phyloP scores from a whole-genome alignment of 2,797 vertebrate species.

The Holocentrus rufus region DNA sequence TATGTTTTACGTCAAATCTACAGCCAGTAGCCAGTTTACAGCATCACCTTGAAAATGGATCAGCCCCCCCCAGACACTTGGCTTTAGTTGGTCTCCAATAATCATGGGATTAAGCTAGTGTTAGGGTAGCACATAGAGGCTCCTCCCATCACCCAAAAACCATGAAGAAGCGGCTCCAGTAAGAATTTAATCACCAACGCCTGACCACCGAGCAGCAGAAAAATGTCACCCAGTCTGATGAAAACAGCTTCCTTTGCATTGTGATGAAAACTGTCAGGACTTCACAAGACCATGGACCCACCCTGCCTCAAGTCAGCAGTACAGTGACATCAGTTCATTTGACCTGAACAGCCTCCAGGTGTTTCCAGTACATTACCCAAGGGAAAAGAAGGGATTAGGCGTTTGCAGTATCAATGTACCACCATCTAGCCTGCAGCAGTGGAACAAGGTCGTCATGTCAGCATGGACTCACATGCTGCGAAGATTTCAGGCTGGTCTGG shows the following conservation, averaged over 20 bases:
- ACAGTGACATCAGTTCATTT: not conserved
- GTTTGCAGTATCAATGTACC: not conserved
- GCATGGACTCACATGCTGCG: not conserved
- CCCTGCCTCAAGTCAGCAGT: not conserved
- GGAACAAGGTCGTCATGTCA: not conserved
- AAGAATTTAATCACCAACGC: not conserved
- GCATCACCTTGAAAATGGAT: not conserved
- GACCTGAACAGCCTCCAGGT: conserved; percentile 11
- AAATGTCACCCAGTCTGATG: not conserved
- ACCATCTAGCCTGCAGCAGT: not conserved
- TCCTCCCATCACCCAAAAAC: not conserved
- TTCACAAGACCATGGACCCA: too few relatives aligned
- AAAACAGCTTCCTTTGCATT: not conserved
- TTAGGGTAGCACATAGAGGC: not conserved
- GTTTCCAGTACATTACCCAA: not conserved
- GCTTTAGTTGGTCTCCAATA: not conserved
- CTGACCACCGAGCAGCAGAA: not conserved
- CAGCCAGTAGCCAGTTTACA: conserved; percentile 41
- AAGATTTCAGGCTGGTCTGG: not conserved
- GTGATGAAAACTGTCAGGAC: not conserved
- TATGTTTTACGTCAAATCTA: conserved; percentile 32
- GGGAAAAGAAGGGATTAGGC: not conserved
- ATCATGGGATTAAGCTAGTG: not conserved
- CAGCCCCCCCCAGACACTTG: not conserved
- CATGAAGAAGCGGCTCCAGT: not conserved